Conservation (phyloP, 53 echinoderm and acorn worm genomes). For the Mesocentrotus franciscanus region DNA sequence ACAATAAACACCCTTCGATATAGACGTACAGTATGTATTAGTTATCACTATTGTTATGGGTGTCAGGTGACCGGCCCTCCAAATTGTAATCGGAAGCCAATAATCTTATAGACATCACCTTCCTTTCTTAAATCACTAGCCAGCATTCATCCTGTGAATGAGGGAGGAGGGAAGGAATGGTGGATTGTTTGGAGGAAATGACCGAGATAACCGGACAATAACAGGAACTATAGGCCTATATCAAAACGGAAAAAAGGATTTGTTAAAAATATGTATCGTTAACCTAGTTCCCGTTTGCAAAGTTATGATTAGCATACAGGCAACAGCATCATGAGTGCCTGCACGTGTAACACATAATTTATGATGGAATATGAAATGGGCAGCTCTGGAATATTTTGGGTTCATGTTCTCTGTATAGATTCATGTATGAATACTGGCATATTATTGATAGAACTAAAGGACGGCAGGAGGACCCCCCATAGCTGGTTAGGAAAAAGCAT, state of each 20-base stretch:
- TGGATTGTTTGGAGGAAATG: not conserved
- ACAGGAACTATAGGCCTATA: not conserved
- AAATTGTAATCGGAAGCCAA: not conserved
- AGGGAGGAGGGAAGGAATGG: not conserved
- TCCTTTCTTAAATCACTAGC: not conserved
- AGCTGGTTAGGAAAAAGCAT: too few relatives aligned
- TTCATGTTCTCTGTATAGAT: too few relatives aligned
- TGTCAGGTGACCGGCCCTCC: too few relatives aligned
- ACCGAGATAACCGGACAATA: constrained; percentile 12
- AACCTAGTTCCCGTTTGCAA: not conserved
- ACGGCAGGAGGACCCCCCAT: too few relatives aligned
- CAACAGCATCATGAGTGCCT: too few relatives aligned
- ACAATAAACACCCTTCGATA: too few relatives aligned
- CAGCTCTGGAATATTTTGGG: too few relatives aligned
- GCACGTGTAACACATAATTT: too few relatives aligned
- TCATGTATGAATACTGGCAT: not conserved
- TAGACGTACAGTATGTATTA: too few relatives aligned
- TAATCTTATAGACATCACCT: not conserved
- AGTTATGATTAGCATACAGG: too few relatives aligned
- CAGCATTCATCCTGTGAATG: not conserved
- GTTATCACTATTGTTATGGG: too few relatives aligned
- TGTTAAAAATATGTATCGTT: not conserved
- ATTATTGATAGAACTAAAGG: not conserved
- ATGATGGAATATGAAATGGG: too few relatives aligned
- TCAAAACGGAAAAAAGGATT: not conserved